Conservation (phyloP, 2,113 vertebrate genomes). For the Salvator merianae region DNA sequence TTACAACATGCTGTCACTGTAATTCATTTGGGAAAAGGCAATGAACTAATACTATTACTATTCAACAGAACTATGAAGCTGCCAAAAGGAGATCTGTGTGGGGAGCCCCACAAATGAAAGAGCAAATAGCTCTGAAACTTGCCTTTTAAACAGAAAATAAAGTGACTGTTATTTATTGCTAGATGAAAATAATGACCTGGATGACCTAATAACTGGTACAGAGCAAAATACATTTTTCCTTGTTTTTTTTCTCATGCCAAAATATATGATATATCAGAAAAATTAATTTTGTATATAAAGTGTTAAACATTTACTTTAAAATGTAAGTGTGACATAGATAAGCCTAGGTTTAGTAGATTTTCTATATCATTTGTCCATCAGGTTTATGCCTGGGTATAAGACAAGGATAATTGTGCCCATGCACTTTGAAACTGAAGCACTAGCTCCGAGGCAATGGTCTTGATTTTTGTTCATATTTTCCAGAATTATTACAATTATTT, state of each 20-base stretch:
- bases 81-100: slow-evolving; percentile 35
- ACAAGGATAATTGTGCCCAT: slow-evolving; percentile 25
- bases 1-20: slow-evolving; percentile 28
- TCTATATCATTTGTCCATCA: slow-evolving; percentile 46
- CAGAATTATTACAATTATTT: slow-evolving; percentile 48
- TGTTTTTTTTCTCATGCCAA: slow-evolving; percentile 33
- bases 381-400: slow-evolving; percentile 38
- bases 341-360: slow-evolving; percentile 41
- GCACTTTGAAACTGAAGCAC: slow-evolving; percentile 56
- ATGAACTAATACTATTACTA: slow-evolving; percentile 39
- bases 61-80: slow-evolving; percentile 31
- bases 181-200: slow-evolving; percentile 3
- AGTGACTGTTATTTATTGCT: slow-evolving; percentile 10
- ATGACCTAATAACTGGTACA: slow-evolving; percentile 37
- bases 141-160: slow-evolving; percentile 3
- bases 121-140: not conserved
- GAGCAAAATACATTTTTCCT: slow-evolving; percentile 35
- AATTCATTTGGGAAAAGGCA: slow-evolving; percentile 24
- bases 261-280: slow-evolving; percentile 45
- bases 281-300: slow-evolving; percentile 48
- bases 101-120: slow-evolving; percentile 41
- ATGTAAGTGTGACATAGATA: slow-evolving; percentile 33
- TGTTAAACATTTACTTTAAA: slow-evolving; percentile 51
- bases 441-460: slow-evolving; percentile 47
- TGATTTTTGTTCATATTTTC: slow-evolving; percentile 50